These are phyloP conservation scores for Acanthosoma haemorrhoidale DNA, from an alignment of 2,888 invertebrate genomes.

Conservation along the genomic window DNA sequence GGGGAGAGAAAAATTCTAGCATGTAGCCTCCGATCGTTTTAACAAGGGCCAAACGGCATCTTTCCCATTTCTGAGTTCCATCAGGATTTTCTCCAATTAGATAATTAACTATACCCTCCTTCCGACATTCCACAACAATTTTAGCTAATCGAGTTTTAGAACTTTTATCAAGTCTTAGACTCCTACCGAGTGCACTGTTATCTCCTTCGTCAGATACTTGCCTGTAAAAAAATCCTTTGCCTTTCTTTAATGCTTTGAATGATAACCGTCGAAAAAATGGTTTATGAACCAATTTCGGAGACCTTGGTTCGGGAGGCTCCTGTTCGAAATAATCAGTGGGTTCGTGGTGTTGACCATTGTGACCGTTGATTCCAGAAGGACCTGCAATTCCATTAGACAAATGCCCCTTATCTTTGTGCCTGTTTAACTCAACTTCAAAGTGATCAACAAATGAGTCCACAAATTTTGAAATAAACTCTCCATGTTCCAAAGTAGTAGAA, in stretches of 20 bases:
- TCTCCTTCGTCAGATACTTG: conserved; percentile 84
- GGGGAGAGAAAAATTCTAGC: conserved; percentile 93
- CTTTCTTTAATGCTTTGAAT: conserved; percentile 77
- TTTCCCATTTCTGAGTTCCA: conserved; percentile 88
- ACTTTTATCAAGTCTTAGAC: conserved; percentile 57
- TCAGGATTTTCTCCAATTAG: conserved; percentile 87
- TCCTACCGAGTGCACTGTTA: conserved; percentile 43
- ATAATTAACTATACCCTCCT: conserved; percentile 90
- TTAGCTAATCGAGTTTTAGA: conserved; percentile 83
- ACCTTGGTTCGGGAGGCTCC: conserved; percentile 59
- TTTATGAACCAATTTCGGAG: conserved; percentile 74
- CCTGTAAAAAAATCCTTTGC: conserved; percentile 81
- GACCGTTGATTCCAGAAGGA: conserved; percentile 38
- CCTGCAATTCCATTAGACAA: conserved; percentile 47
- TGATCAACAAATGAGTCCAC: conserved; percentile 78
- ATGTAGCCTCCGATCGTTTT: conserved; percentile 91
- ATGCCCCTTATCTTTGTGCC: conserved; percentile 48
- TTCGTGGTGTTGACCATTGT: conserved; percentile 40
- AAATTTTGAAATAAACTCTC: conserved; percentile 75
- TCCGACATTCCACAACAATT: conserved; percentile 87
- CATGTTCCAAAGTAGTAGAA: conserved; percentile 60
- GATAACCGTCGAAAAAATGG: conserved; percentile 81
- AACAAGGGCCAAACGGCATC: conserved; percentile 81
- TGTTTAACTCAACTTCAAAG: conserved; percentile 71
- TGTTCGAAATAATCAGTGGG: conserved; percentile 64